Evolutionary conservation across 2,888 invertebrate species (phyloP).

Genomic region (Apoderus coryli): DNA sequence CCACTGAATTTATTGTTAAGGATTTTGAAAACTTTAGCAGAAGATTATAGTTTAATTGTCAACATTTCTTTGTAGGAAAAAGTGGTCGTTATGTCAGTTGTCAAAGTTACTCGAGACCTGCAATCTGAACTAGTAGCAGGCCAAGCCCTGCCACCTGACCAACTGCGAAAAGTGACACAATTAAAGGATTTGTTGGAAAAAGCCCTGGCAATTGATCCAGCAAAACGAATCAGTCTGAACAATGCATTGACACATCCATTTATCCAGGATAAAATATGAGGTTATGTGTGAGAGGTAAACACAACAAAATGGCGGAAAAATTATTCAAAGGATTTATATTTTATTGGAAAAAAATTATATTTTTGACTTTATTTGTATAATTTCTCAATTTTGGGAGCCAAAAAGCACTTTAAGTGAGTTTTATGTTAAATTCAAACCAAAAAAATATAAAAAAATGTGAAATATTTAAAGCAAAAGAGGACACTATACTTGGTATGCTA

Average conservation of each 20-base stretch:
- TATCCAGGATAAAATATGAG: slow-evolving; percentile 84
- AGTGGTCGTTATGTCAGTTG: slow-evolving; percentile 84
- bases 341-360: too few relatives aligned
- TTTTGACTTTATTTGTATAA: too few relatives aligned
- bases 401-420: too few relatives aligned
- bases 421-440: too few relatives aligned
- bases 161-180: slow-evolving; percentile 81
- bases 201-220: slow-evolving; percentile 81
- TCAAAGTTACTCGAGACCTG: slow-evolving; percentile 75
- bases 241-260: slow-evolving; percentile 90
- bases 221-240: slow-evolving; percentile 85
- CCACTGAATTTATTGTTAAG: too few relatives aligned
- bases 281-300: slow-evolving; percentile 4
- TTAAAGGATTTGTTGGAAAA: slow-evolving; percentile 85
- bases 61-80: slow-evolving; percentile 62
- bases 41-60: too few relatives aligned
- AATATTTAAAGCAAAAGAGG: too few relatives aligned
- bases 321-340: too few relatives aligned
- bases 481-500: too few relatives aligned
- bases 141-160: slow-evolving; percentile 76
- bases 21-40: too few relatives aligned
- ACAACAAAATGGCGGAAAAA: slow-evolving; percentile 3
- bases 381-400: too few relatives aligned
- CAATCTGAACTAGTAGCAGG: slow-evolving; percentile 77
- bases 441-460: too few relatives aligned